Percentiles rank a stretch among this genome's conserved stretches.
These are phyloP conservation scores for Typhlomys cinereus DNA, from an alignment of 2,113 vertebrate species.

Conservation along the genomic window DNA sequence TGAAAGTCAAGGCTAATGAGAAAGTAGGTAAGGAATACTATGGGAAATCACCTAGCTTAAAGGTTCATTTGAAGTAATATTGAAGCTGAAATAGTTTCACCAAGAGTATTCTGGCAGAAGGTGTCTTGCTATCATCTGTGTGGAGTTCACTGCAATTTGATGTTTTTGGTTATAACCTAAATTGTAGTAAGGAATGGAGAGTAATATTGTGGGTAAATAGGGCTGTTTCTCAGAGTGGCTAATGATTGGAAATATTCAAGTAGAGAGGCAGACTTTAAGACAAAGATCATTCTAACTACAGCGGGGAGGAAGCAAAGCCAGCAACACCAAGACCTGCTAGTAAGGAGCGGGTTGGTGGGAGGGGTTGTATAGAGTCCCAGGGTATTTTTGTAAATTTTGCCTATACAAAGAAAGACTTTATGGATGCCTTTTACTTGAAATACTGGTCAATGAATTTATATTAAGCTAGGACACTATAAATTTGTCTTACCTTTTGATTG, in stretches of 20 bases:
- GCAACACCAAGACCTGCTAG: neutral
- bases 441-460: conserved; percentile 15
- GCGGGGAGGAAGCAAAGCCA: neutral
- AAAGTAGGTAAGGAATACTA: neutral
- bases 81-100: neutral
- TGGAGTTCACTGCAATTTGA: neutral
- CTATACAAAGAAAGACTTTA: neutral
- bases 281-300: neutral
- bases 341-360: neutral
- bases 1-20: neutral
- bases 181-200: neutral
- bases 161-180: neutral
- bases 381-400: neutral
- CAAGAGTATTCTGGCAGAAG: neutral
- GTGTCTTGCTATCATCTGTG: neutral
- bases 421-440: conserved; percentile 2
- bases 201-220: rapidly evolving
- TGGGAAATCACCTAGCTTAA: neutral
- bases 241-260: neutral
- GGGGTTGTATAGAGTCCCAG: neutral
- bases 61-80: neutral
- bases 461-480: neutral
- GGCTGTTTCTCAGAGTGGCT: neutral
- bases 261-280: neutral
- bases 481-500: neutral